A percentile compares a stretch with the other conserved stretches of the same genome.
Evolutionary conservation across 1,140 invertebrate genomes (phyloP).

Genomic region (Eumeta japonica): DNA sequence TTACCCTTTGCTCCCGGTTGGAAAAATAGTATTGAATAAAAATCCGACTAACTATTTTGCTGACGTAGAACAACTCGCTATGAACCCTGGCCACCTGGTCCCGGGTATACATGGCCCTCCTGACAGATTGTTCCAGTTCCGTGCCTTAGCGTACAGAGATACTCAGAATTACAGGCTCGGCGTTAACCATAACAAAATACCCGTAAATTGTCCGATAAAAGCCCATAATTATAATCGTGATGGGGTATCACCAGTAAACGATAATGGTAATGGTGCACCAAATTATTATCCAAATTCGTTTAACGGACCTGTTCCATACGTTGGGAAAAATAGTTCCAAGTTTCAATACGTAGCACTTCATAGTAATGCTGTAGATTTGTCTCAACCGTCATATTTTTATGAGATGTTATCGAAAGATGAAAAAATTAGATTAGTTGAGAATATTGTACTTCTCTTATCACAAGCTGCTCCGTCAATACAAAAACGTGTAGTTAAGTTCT

Average conservation of each 20-base stretch:
- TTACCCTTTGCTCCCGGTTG: slow-evolving; percentile 81
- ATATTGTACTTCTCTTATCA: slow-evolving; percentile 13
- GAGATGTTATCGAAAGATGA: slow-evolving; percentile 21
- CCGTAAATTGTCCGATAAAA: slow-evolving; percentile 85
- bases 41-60: slow-evolving; percentile 83
- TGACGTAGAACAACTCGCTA: slow-evolving; percentile 84
- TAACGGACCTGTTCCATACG: slow-evolving; percentile 63
- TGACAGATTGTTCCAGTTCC: slow-evolving; percentile 83
- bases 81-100: slow-evolving; percentile 80
- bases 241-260: slow-evolving; percentile 65
- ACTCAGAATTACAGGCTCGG: slow-evolving; percentile 85
- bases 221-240: slow-evolving; percentile 68
- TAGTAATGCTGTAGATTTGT: slow-evolving; percentile 27
- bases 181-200: slow-evolving; percentile 79
- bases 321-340: slow-evolving; percentile 22
- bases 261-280: slow-evolving; percentile 75
- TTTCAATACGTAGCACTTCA: slow-evolving; percentile 15
- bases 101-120: slow-evolving; percentile 83
- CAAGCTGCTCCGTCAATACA: background rate
- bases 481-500: background rate
- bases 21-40: slow-evolving; percentile 75
- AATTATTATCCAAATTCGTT: slow-evolving; percentile 95
- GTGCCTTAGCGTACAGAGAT: slow-evolving; percentile 83
- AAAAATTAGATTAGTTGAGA: slow-evolving; percentile 23
- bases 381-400: slow-evolving; percentile 25